Evolutionary conservation across 2,113 vertebrate genomes (phyloP), one percentile per base, ranked within the genome.

Genomic region (Apus apus): DNA sequence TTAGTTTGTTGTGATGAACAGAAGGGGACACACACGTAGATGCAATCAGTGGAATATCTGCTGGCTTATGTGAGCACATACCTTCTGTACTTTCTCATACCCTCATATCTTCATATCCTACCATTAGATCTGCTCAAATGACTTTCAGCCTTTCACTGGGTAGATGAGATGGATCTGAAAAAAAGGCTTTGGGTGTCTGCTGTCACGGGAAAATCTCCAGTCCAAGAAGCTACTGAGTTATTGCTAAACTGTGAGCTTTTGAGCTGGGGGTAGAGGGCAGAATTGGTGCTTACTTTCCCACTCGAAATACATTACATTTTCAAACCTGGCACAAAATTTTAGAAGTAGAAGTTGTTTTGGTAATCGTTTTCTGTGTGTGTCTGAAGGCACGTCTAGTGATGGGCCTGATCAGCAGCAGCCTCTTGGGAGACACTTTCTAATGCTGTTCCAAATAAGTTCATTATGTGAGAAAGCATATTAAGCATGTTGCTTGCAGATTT

Each of bases 41-140:
- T n/a, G n/a, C n/a, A 36, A 3, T 82, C 89, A 48, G 66, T 57
- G 64, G 36, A 75, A 64, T 79, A 36, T 81, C 58, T 46, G 38
- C 60, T 95, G 68, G 71, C 77, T 95, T 95, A 60, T 85, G 45
- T 75, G 70, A 94, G 71, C 87, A 84, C 32, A 25, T 36, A 30
- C 54, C 65, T 87, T 79, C 82, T 94, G 60, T 67, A 72, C 81
- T 79, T 79, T 40, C 73, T 60, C 16, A 17, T 51, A 48, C 48
- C 27, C 23, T n/a, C n/a, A n/a, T n/a, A n/a, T n/a, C n/a, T n/a
- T n/a, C n/a, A n/a, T n/a, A n/a, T n/a, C n/a, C n/a, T n/a, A n/a
- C n/a, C n/a, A n/a, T n/a, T n/a, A 91, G 90, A 84, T 92, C 50
- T 94, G 77, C 91, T 96, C 86, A 89, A 89, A 96, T 80, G 54